Evolutionary conservation across 1,140 invertebrate species (phyloP).

Genomic region (Ips typographus): DNA sequence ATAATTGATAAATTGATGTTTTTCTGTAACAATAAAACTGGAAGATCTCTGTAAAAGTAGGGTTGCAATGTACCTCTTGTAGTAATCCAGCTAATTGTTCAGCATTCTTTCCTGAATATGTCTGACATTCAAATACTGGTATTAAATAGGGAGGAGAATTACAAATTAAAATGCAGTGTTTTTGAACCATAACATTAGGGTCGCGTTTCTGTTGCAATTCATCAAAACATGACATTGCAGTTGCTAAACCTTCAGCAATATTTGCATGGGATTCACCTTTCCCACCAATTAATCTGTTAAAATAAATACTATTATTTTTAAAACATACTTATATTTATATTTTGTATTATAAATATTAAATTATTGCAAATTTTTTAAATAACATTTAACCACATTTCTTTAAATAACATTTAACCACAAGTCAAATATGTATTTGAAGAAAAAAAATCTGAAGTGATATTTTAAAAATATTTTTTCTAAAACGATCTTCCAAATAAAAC

Average conservation of each 20-base stretch:
- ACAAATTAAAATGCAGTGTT: slow-evolving; percentile 86
- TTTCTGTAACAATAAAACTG: slow-evolving; percentile 58
- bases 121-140: slow-evolving; percentile 76
- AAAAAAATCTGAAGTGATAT: no score
- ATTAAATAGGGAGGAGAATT: slow-evolving; percentile 92
- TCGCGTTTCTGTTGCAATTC: slow-evolving; percentile 75
- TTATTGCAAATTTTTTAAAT: no score
- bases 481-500: neutral
- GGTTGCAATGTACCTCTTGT: slow-evolving; percentile 60
- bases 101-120: slow-evolving; percentile 69
- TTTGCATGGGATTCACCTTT: slow-evolving; percentile 86
- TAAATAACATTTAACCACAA: no score
- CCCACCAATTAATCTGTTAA: slow-evolving; percentile 79
- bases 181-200: slow-evolving; percentile 57
- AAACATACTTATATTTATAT: neutral
- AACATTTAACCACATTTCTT: no score
- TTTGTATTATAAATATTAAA: no score
- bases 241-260: slow-evolving; percentile 87
- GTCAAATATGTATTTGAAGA: no score
- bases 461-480: slow-evolving; percentile 6
- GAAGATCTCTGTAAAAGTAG: slow-evolving; percentile 18
- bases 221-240: slow-evolving; percentile 84
- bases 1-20: slow-evolving; percentile 85
- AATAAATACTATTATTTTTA: slow-evolving; percentile 9
- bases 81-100: slow-evolving; percentile 76